Base-by-base conservation (phyloP, 2,797 vertebrate genomes). In the Megalops cyprinoides region DNA sequence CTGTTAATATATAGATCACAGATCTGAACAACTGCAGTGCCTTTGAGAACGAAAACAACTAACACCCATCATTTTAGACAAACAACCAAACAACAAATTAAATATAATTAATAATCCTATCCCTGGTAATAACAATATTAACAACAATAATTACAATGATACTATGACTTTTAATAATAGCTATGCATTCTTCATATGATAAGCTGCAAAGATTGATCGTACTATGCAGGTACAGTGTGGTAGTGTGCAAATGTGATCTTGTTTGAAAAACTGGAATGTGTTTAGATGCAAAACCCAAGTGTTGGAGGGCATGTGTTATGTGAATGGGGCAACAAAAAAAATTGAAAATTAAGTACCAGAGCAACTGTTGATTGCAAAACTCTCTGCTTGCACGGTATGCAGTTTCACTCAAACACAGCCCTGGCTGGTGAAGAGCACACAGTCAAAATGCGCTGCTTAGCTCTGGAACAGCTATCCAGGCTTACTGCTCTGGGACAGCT, bases 1-100 rank as follows among this genome's bases (percentile, higher is more conserved):
- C 67, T 71, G 67, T 79, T 20, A 80, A 82, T 86, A 91, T 81
- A 82, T 77, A 78, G 75, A 79, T 82, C 75, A 86, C 82, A 88
- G 71, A 76, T 83, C 12, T 67, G 82, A 88, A 89, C 77, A 77
- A 76, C 28, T 71, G 44, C 65, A 37, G 81, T 75, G 56, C 46
- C 78, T 82, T 67, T 85, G 56, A 62, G 79, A 46, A 74, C 46
- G 77, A 76, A 44, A 81, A 79, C 60, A 55, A 73, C 74, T 83
- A 85, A 77, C 79, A 77, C 74, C 85, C 84, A 81, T 85, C 78
- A 58, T 88, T 84, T 85, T 85, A 87, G 85, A 92, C 86, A 44
- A n/a, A 48, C 67, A 71, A 88, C 71, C 87, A 86, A 77, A 92
- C 82, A 84, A 92, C 85, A 79, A 90, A 81, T 49, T 87, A 65